Conservation (phyloP, 2,113 vertebrate species). For the Callospermophilus lateralis region DNA sequence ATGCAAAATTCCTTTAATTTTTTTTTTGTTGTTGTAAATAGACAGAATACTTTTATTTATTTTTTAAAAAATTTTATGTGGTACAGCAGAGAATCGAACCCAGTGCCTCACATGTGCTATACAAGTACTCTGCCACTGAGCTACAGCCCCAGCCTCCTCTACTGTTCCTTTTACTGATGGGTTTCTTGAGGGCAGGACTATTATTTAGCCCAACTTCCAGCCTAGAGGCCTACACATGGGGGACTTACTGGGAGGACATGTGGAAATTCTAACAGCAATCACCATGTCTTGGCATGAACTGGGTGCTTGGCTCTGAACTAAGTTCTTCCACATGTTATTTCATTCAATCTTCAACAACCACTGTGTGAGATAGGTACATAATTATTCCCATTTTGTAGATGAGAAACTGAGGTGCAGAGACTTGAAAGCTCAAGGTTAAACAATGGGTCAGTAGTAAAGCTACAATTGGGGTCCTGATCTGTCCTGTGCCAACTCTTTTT, state of each 20-base stretch:
- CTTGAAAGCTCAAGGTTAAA: slow-evolving; percentile 14
- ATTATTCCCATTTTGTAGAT: slow-evolving; percentile 38
- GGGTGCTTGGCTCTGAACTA: neutral
- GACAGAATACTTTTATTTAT: no score
- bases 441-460: neutral
- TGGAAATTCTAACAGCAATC: neutral
- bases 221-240: neutral
- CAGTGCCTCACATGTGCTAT: no score
- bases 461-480: slow-evolving; percentile 26
- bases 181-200: neutral
- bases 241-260: neutral
- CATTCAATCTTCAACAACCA: neutral
- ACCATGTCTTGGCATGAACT: neutral
- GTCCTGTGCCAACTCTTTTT: neutral
- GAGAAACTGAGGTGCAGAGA: slow-evolving; percentile 52
- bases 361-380: neutral
- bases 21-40: no score
- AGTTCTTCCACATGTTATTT: slow-evolving; percentile 32
- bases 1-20: neutral
- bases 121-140: no score
- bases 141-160: neutral
- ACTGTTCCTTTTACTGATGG: neutral
- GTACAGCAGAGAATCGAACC: no score
- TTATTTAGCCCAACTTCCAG: neutral
- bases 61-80: no score